These are phyloP conservation scores for Epirrita christyi DNA, from an alignment of 2,888 invertebrate species.

Conservation along the genomic window DNA sequence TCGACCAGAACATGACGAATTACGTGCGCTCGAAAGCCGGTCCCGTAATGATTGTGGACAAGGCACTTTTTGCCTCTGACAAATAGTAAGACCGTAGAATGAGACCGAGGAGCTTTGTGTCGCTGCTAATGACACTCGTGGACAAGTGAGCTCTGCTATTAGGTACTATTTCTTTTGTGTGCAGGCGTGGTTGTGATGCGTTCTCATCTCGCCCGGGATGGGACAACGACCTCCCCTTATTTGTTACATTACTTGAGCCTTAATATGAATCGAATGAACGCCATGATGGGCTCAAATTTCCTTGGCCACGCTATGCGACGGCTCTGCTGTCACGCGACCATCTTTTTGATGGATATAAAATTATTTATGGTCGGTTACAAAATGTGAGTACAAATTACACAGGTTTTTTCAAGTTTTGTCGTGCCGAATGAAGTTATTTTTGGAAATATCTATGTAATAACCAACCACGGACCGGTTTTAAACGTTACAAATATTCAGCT, in stretches of 20 bases:
- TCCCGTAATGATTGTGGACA: conserved; percentile 84
- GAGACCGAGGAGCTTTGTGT: conserved; percentile 77
- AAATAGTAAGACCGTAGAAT: conserved; percentile 82
- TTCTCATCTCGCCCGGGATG: conserved; percentile 61
- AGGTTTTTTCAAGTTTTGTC: conserved; percentile 31
- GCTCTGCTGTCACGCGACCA: conserved; percentile 74
- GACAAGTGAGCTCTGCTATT: conserved; percentile 77
- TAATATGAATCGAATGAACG: conserved; percentile 80
- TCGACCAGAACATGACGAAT: conserved; percentile 84
- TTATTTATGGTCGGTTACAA: conserved; percentile 60
- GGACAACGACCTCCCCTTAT: conserved; percentile 79
- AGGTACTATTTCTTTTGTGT: conserved; percentile 83
- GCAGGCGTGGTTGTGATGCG: conserved; percentile 67
- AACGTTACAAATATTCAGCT: neutral
- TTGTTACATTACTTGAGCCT: conserved; percentile 79
- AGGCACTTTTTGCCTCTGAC: conserved; percentile 83
- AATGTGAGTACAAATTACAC: conserved; percentile 43
- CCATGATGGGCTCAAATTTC: conserved; percentile 76
- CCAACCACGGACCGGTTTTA: conserved; percentile 5
- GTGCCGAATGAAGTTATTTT: conserved; percentile 31
- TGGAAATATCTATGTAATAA: conserved; percentile 14
- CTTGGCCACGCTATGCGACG: conserved; percentile 54
- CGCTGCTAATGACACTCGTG: conserved; percentile 80
- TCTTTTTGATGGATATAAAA: conserved; percentile 68
- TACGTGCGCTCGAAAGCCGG: conserved; percentile 79